Conservation (phyloP, 2,113 vertebrate species). For the Mormyrus lacerda region DNA sequence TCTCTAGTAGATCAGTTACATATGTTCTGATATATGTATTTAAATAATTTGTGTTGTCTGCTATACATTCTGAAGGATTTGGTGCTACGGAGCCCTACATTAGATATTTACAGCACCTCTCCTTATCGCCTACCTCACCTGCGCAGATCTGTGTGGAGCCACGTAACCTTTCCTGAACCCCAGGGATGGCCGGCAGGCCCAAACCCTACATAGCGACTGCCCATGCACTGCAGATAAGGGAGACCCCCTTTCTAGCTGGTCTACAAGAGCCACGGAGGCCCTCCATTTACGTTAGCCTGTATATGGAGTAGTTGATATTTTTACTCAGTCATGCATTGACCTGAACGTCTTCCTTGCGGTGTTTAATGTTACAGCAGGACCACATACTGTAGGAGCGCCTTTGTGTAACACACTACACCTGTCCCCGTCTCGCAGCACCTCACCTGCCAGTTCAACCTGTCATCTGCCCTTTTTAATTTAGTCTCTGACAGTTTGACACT, state of each 20-base stretch:
- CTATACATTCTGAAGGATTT: background rate
- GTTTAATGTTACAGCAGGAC: background rate
- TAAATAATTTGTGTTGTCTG: background rate
- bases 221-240: background rate
- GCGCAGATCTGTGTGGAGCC: background rate
- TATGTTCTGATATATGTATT: background rate
- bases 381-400: background rate
- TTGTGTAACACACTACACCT: constrained; percentile 45
- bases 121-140: background rate
- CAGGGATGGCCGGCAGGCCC: background rate
- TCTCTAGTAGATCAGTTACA: background rate
- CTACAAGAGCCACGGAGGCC: background rate
- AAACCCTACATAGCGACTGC: background rate
- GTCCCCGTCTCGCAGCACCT: constrained; percentile 53
- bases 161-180: background rate
- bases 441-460: constrained; percentile 49
- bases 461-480: constrained; percentile 47
- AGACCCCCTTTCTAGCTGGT: background rate
- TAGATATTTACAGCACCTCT: background rate
- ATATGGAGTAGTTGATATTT: background rate
- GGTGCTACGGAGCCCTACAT: background rate
- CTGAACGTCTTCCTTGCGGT: background rate
- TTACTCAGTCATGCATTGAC: background rate
- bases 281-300: background rate
- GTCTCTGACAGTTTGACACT: constrained; percentile 38